Evolutionary conservation across 2,113 vertebrate species (phyloP).

Genomic region (Xenopus laevis): DNA sequence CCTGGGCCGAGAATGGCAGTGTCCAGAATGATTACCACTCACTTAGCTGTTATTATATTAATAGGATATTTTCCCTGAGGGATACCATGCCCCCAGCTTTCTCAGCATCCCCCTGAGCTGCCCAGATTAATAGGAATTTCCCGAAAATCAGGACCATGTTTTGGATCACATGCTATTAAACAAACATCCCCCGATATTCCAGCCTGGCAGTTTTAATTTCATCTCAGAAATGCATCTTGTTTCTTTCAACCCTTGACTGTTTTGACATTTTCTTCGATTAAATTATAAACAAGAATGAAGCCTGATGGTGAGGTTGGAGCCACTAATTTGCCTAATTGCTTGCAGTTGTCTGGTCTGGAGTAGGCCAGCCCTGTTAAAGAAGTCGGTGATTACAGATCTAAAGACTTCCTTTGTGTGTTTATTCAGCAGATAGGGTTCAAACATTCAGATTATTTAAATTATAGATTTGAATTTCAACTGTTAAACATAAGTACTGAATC

Average conservation of each 20-base stretch:
- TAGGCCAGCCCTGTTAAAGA: slow-evolving; percentile 76
- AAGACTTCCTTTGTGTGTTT: slow-evolving; percentile 93
- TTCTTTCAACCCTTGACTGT: slow-evolving; percentile 99
- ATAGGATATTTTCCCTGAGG: slow-evolving; percentile 59
- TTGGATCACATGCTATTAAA: slow-evolving; percentile 98
- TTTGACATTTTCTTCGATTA: slow-evolving; percentile 99
- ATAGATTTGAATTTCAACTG: slow-evolving; percentile 87
- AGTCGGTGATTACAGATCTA: slow-evolving; percentile 90
- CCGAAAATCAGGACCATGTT: slow-evolving; percentile 82
- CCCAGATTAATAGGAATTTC: slow-evolving; percentile 78
- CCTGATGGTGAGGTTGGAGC: slow-evolving; percentile 99
- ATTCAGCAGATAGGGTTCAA: slow-evolving; percentile 93
- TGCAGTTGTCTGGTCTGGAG: slow-evolving; percentile 98
- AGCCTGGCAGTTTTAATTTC: slow-evolving; percentile 99
- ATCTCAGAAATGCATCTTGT: slow-evolving; percentile 99
- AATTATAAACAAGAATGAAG: slow-evolving; percentile 99
- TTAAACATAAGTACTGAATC: slow-evolving; percentile 80
- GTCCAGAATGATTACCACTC: slow-evolving; percentile 56
- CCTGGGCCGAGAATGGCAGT: slow-evolving; percentile 12
- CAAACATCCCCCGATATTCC: slow-evolving; percentile 99
- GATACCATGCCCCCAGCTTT: slow-evolving; percentile 58
- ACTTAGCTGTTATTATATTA: slow-evolving; percentile 50
- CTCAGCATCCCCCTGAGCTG: slow-evolving; percentile 62
- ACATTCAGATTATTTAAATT: slow-evolving; percentile 94
- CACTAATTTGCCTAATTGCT: slow-evolving; percentile 99